Evolutionary conservation across 1,140 invertebrate genomes (phyloP).

Genomic region (Pseudomyrmex concolor): DNA sequence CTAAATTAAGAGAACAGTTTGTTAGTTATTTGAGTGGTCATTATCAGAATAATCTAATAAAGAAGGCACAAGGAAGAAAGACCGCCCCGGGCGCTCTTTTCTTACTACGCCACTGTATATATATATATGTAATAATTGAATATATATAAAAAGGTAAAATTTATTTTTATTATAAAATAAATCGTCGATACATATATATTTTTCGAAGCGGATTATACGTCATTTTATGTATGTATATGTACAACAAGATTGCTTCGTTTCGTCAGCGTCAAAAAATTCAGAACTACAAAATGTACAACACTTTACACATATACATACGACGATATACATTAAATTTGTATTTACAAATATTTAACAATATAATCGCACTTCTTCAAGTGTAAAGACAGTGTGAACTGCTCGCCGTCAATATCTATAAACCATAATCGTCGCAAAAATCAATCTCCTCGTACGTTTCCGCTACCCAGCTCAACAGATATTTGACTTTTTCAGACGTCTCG

Average conservation of each 20-base stretch:
- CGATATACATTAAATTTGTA: slow-evolving; percentile 12
- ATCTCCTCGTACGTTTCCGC: slow-evolving; percentile 78
- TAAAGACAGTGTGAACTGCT: slow-evolving; percentile 5
- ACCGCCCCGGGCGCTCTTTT: no score
- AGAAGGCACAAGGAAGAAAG: no score
- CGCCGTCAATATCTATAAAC: slow-evolving; percentile 37
- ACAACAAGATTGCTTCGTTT: slow-evolving; percentile 11
- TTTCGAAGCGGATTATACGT: neutral
- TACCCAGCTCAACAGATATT: slow-evolving; percentile 80
- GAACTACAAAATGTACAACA: slow-evolving; percentile 54
- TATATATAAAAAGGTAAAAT: neutral
- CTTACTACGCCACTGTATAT: no score
- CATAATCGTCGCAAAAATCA: slow-evolving; percentile 70
- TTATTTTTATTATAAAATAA: neutral
- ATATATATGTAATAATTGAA: no score
- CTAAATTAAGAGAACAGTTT: no score
- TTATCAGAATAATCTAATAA: no score
- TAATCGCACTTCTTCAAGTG: slow-evolving; percentile 30
- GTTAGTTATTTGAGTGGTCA: no score
- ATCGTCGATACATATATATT: neutral
- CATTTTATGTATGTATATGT: neutral
- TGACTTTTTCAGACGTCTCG: slow-evolving; percentile 77
- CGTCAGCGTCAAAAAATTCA: neutral
- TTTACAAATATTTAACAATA: slow-evolving; percentile 43
- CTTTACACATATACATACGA: slow-evolving; percentile 48